phyloP scores from a whole-genome alignment of 2,113 vertebrate genomes.

The Aviceda subcristata region DNA sequence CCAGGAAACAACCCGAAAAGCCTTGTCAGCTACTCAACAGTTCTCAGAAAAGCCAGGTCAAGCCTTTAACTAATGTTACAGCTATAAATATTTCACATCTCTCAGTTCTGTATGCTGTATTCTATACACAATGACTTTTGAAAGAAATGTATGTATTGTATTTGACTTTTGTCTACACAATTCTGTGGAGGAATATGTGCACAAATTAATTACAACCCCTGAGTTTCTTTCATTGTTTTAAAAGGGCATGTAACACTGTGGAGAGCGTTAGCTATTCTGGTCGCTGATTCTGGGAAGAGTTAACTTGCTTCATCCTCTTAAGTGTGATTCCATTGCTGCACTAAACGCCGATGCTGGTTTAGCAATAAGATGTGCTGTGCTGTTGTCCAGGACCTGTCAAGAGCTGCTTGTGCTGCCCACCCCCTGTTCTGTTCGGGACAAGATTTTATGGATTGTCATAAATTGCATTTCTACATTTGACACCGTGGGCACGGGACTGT shows the following conservation, averaged over 20 bases:
- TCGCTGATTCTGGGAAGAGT: neutral
- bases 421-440: neutral
- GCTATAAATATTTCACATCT: neutral
- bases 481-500: neutral
- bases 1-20: neutral
- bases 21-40: neutral
- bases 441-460: neutral
- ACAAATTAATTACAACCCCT: neutral
- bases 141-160: neutral
- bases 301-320: neutral
- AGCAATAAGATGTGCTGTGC: neutral
- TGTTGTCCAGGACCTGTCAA: neutral
- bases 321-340: neutral
- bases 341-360: neutral
- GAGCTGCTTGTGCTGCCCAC: neutral
- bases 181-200: neutral
- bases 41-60: neutral
- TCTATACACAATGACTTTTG: neutral
- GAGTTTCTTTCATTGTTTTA: neutral
- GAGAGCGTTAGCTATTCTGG: neutral
- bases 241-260: neutral
- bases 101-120: neutral
- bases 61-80: neutral
- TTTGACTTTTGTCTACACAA: neutral
- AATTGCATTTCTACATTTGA: neutral